Evolutionary conservation across 2,113 vertebrate species (phyloP).

Genomic region (Dryoscopus gambensis): DNA sequence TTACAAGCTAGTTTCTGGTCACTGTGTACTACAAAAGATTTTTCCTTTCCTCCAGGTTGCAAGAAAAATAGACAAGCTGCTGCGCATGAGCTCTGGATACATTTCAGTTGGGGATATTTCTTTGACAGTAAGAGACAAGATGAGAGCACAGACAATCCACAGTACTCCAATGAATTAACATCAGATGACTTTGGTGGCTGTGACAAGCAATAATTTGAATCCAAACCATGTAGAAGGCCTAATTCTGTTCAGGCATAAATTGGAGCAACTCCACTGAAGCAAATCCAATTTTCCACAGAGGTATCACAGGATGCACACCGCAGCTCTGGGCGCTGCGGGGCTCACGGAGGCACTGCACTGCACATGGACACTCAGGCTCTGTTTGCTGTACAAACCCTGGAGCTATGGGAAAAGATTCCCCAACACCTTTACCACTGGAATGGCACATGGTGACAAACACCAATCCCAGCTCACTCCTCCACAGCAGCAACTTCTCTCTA

Average conservation of each 20-base stretch:
- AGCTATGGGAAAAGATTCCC: not conserved
- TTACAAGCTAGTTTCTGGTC: not conserved
- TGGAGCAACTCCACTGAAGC: slow-evolving; percentile 41
- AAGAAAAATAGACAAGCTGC: not conserved
- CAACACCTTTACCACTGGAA: not conserved
- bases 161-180: not conserved
- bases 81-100: not conserved
- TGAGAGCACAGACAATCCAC: slow-evolving; percentile 6
- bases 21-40: not conserved
- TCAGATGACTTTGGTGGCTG: slow-evolving; percentile 15
- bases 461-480: not conserved
- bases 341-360: not conserved
- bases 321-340: not conserved
- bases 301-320: not conserved
- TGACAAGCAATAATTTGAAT: slow-evolving; percentile 44
- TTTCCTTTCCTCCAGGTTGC: not conserved
- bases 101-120: slow-evolving; percentile 21
- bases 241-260: slow-evolving; percentile 53
- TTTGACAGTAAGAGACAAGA: slow-evolving; percentile 45
- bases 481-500: not conserved
- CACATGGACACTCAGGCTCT: not conserved
- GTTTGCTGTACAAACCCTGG: not conserved
- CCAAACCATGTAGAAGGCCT: slow-evolving; percentile 24
- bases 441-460: not conserved
- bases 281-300: not conserved